Conservation (phyloP, 2,113 vertebrate genomes). For the Probosciger aterrimus region DNA sequence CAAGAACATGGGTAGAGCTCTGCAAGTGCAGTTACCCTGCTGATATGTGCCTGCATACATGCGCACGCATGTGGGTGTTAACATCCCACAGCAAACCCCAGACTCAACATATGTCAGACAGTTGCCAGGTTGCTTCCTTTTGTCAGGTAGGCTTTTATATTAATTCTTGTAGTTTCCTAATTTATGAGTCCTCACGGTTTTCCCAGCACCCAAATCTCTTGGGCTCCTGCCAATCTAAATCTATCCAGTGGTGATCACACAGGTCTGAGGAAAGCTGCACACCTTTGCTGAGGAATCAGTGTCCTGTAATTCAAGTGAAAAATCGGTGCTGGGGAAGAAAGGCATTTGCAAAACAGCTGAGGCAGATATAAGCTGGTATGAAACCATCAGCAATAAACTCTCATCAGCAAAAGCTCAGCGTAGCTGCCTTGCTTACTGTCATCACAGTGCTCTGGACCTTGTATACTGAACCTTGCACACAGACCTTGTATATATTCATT, state of each 20-base stretch:
- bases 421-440: background rate
- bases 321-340: background rate
- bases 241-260: background rate
- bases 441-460: background rate
- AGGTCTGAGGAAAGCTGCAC: background rate
- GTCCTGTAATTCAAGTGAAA: background rate
- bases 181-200: background rate
- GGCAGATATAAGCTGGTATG: background rate
- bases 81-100: background rate
- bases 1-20: background rate
- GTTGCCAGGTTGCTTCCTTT: background rate
- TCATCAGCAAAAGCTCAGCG: conserved; percentile 2
- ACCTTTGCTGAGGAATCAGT: background rate
- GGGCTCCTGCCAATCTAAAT: background rate
- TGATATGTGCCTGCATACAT: background rate
- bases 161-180: background rate
- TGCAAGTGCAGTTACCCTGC: background rate
- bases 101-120: background rate
- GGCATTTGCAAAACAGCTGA: conserved; percentile 5
- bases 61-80: background rate
- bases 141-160: background rate
- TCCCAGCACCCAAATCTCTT: background rate
- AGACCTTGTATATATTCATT: background rate
- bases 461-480: background rate
- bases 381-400: conserved; percentile 20